phyloP scores from a whole-genome alignment of 2,888 invertebrate genomes.

The Scaptomyza flava region DNA sequence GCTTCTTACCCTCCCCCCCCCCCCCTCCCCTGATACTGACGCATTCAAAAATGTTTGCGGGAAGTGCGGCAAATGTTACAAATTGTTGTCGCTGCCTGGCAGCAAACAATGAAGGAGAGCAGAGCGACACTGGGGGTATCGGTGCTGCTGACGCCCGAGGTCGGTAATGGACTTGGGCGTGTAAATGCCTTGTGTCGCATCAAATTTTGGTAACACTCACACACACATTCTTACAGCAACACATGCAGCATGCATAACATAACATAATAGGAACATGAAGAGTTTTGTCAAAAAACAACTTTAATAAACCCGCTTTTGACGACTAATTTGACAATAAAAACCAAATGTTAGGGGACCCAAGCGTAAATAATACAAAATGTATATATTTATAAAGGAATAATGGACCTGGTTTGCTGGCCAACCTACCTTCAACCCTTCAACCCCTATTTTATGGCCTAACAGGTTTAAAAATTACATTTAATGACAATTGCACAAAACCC shows the following conservation, averaged over 20 bases:
- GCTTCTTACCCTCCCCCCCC: not conserved
- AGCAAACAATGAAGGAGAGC: conserved; percentile 7
- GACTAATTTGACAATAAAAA: conserved; percentile 77
- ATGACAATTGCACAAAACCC: conserved; percentile 66
- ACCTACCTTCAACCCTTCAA: conserved; percentile 40
- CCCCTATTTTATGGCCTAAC: conserved; percentile 60
- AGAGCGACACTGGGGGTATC: not conserved
- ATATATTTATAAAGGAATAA: conserved; percentile 10
- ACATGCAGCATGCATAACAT: conserved; percentile 32
- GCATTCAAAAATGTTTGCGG: conserved; percentile 69
- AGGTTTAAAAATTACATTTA: conserved; percentile 79
- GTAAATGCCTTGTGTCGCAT: conserved; percentile 51
- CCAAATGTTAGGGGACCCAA: conserved; percentile 51
- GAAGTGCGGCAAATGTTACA: conserved; percentile 77
- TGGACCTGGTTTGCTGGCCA: conserved; percentile 13
- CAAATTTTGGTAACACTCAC: conserved; percentile 46
- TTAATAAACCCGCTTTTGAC: conserved; percentile 75
- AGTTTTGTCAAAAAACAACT: conserved; percentile 63
- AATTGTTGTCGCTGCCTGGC: conserved; percentile 70
- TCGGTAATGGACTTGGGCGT: conserved; percentile 50
- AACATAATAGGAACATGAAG: conserved; percentile 63
- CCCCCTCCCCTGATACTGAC: not conserved
- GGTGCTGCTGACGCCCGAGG: conserved; percentile 9
- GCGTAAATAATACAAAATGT: conserved; percentile 26
- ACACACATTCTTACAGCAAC: conserved; percentile 8